Evolutionary conservation across 2,797 vertebrate genomes (phyloP).

Genomic region (Hemibagrus guttatus): DNA sequence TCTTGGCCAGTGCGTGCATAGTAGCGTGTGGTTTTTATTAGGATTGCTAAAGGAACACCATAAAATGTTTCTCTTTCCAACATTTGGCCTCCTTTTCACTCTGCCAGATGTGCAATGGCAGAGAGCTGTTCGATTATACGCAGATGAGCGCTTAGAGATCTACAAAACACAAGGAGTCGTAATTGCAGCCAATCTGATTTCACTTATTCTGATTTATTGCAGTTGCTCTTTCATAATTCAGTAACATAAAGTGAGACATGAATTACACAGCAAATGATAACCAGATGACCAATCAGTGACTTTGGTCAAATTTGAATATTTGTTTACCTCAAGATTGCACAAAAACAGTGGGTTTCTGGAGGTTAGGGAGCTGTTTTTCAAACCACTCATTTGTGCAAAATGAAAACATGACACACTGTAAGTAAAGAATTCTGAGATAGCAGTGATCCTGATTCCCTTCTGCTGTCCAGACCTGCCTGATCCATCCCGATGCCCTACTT

Average conservation of each 20-base stretch:
- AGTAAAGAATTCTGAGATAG: neutral
- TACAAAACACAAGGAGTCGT: conserved; percentile 45
- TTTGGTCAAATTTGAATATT: neutral
- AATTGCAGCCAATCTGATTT: conserved; percentile 43
- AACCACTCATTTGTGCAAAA: neutral
- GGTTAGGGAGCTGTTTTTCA: conserved; percentile 4
- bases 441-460: too few species aligned
- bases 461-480: too few species aligned
- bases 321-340: neutral
- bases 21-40: conserved; percentile 71
- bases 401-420: neutral
- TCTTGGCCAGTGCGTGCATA: conserved; percentile 63
- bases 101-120: conserved; percentile 48
- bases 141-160: conserved; percentile 35
- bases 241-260: conserved; percentile 24
- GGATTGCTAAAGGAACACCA: conserved; percentile 57
- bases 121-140: conserved; percentile 31
- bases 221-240: conserved; percentile 42
- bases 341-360: neutral
- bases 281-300: conserved; percentile 20
- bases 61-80: conserved; percentile 62
- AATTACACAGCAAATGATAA: conserved; percentile 15
- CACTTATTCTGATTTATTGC: conserved; percentile 45
- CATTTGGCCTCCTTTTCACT: conserved; percentile 42
- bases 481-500: too few species aligned